These are phyloP conservation scores for Cavia aperea DNA, from an alignment of 2,113 vertebrate species.

Conservation along the genomic window DNA sequence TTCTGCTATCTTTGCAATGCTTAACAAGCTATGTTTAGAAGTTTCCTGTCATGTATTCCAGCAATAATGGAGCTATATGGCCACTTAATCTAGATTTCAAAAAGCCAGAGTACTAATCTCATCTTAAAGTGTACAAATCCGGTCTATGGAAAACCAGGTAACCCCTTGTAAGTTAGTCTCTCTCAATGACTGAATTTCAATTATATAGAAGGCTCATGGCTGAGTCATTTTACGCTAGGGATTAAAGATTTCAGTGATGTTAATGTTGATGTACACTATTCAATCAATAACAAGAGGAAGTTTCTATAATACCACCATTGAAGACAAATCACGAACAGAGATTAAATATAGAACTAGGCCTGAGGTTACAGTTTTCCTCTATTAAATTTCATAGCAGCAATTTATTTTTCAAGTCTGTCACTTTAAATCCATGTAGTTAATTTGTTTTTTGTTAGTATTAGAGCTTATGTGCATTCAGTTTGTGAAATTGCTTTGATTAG, in stretches of 20 bases:
- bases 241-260: neutral
- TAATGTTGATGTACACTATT: neutral
- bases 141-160: neutral
- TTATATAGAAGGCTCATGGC: neutral
- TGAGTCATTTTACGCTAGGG: neutral
- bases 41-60: neutral
- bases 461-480: neutral
- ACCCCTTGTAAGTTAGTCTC: neutral
- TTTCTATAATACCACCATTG: neutral
- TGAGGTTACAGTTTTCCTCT: neutral
- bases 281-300: neutral
- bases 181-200: neutral
- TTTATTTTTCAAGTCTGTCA: neutral
- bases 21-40: neutral
- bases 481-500: neutral
- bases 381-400: neutral
- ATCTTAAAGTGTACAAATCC: neutral
- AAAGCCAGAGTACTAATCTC: neutral
- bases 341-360: neutral
- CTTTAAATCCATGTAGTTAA: neutral
- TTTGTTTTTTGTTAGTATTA: neutral
- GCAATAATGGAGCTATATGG: neutral
- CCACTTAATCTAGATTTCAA: neutral
- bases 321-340: slow-evolving; percentile 1
- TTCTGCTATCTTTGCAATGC: neutral